These are phyloP conservation scores for Leptinotarsa juncta DNA, from an alignment of 2,888 invertebrate genomes.

Conservation along the genomic window DNA sequence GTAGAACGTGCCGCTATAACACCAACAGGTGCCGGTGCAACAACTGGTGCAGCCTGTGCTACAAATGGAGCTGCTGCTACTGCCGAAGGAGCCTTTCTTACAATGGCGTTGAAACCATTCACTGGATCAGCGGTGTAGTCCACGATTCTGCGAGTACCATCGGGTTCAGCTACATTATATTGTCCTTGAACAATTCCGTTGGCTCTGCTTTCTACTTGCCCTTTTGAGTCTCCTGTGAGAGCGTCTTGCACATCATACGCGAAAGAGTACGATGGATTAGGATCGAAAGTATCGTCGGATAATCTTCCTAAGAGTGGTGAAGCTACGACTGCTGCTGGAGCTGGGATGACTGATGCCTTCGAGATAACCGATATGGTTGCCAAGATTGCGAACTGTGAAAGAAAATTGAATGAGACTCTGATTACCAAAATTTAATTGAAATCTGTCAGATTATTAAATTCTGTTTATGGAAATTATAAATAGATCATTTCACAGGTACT, in stretches of 20 bases:
- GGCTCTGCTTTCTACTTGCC: conserved; percentile 69
- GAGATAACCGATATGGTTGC: conserved; percentile 5
- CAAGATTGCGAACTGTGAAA: conserved; percentile 14
- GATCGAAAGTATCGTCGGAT: conserved; percentile 66
- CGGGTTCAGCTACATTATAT: conserved; percentile 74
- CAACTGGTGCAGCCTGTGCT: conserved; percentile 37
- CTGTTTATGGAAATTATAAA: no score
- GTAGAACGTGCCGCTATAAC: conserved; percentile 13
- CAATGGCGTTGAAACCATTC: conserved; percentile 76
- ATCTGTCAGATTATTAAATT: no score
- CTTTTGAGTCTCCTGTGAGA: conserved; percentile 72
- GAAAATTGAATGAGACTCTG: background rate
- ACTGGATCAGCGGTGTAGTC: conserved; percentile 76
- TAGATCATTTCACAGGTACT: no score
- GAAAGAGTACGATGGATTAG: conserved; percentile 75
- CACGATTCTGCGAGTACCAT: conserved; percentile 73
- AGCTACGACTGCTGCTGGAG: conserved; percentile 49
- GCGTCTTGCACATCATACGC: conserved; percentile 78
- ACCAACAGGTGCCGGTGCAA: conserved; percentile 47
- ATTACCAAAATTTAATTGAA: no score
- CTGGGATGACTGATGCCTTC: conserved; percentile 31
- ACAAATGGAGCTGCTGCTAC: conserved; percentile 56
- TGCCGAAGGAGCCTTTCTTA: conserved; percentile 71
- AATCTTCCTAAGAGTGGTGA: conserved; percentile 65
- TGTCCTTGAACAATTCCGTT: conserved; percentile 75